These are phyloP conservation scores for Aurelia aurita DNA, from an alignment of 30 jellyfish, hydroid and myxozoan genomes.

Conservation along the genomic window DNA sequence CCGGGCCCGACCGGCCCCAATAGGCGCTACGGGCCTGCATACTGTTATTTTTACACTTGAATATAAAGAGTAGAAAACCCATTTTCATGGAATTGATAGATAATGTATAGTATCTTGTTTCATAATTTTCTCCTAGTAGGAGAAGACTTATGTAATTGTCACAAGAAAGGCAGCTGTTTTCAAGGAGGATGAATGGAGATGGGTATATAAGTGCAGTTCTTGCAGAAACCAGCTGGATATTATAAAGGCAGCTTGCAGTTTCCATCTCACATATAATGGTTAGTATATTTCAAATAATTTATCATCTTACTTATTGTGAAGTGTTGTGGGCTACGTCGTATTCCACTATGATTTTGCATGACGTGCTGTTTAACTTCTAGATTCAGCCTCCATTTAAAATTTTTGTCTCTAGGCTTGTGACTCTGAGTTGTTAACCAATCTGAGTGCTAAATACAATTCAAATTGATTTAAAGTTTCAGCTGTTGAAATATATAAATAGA, in stretches of 20 bases:
- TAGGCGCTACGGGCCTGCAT: no score
- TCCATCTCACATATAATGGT: slow-evolving; percentile 13
- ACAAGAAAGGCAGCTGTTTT: slow-evolving; percentile 4
- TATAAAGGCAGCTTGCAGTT: background rate
- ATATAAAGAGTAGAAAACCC: background rate
- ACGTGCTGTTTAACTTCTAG: no score
- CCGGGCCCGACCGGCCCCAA: no score
- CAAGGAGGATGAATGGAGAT: slow-evolving; percentile 3
- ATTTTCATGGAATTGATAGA: background rate
- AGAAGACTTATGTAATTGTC: background rate
- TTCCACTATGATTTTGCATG: no score
- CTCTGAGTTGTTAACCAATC: background rate
- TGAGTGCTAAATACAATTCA: background rate
- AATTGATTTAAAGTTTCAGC: background rate
- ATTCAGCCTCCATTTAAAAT: background rate
- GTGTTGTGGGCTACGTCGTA: no score
- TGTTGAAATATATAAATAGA: background rate
- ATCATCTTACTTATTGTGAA: background rate
- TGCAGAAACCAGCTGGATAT: slow-evolving; percentile 9
- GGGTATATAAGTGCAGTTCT: background rate
- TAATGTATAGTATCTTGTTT: background rate
- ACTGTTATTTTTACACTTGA: background rate
- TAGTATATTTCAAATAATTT: background rate
- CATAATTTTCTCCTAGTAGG: background rate
- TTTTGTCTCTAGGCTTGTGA: background rate